These are phyloP conservation scores for Tupaia tana DNA, from an alignment of 2,113 vertebrate genomes.

Conservation along the genomic window DNA sequence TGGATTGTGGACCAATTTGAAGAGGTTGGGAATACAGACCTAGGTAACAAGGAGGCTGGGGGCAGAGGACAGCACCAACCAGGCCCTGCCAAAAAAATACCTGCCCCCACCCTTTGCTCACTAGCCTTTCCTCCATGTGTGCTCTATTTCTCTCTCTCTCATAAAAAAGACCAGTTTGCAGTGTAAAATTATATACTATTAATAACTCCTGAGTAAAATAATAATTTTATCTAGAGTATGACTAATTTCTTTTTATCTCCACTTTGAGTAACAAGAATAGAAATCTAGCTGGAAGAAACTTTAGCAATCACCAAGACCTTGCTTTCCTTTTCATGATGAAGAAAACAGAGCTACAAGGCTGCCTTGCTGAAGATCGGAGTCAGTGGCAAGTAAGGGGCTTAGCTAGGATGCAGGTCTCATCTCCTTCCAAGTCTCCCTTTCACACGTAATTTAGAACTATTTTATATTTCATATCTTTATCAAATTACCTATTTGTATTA, in stretches of 20 bases:
- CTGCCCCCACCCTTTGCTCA: no score
- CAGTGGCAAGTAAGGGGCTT: neutral
- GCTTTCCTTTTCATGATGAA: conserved; percentile 19
- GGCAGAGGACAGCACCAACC: no score
- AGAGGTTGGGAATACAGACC: no score
- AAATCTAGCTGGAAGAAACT: neutral
- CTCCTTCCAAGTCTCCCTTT: conserved; percentile 2
- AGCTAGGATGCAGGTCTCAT: neutral
- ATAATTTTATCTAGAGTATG: neutral
- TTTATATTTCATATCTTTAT: neutral
- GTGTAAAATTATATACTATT: conserved; percentile 23
- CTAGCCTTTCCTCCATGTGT: no score
- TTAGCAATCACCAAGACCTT: neutral
- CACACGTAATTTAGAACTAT: conserved; percentile 36
- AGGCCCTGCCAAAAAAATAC: no score
- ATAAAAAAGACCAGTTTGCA: neutral
- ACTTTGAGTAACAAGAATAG: conserved; percentile 35
- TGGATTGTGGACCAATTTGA: no score
- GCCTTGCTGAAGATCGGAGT: neutral
- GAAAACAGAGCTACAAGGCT: neutral
- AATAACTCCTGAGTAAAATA: conserved; percentile 37
- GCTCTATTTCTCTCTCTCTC: no score
- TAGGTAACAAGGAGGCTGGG: no score
- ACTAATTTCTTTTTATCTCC: conserved; percentile 6
- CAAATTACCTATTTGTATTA: no score